A percentile compares a stretch with the other conserved stretches of the same genome.
Conservation (phyloP, 1,140 invertebrate species). For the Dendroctonus valens region DNA sequence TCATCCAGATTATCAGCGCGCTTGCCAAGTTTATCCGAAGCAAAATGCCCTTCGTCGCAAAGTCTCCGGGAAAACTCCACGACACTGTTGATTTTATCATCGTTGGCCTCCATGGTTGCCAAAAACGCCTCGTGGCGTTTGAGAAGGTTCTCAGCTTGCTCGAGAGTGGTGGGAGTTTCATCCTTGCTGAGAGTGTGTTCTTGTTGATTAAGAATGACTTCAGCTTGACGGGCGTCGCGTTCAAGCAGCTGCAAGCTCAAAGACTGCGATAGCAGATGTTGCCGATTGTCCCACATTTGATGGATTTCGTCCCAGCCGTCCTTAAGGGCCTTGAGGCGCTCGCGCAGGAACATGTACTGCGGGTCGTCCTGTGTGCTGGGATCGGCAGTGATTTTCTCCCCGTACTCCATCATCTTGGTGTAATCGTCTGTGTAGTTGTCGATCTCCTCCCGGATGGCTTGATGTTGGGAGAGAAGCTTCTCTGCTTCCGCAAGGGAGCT, state of each 20-base stretch:
- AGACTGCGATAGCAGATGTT: slow-evolving; percentile 91
- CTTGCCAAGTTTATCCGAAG: slow-evolving; percentile 91
- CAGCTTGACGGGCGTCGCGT: slow-evolving; percentile 95
- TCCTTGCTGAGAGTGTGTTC: slow-evolving; percentile 87
- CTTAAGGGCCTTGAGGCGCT: slow-evolving; percentile 93
- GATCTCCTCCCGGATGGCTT: slow-evolving; percentile 97
- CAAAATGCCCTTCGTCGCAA: slow-evolving; percentile 86
- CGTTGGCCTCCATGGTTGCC: slow-evolving; percentile 99
- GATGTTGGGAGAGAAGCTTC: slow-evolving; percentile 93
- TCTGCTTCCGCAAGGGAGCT: slow-evolving; percentile 96
- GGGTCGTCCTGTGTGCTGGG: slow-evolving; percentile 81
- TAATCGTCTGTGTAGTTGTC: slow-evolving; percentile 98
- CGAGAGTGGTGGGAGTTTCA: slow-evolving; percentile 89
- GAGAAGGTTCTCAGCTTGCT: slow-evolving; percentile 95
- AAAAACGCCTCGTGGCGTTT: slow-evolving; percentile 98
- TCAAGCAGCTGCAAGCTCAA: slow-evolving; percentile 94
- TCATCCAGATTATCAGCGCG: slow-evolving; percentile 94
- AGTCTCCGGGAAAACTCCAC: slow-evolving; percentile 89
- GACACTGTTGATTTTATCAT: slow-evolving; percentile 97
- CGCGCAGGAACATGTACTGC: slow-evolving; percentile 98
- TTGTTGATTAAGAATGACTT: slow-evolving; percentile 96
- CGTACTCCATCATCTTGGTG: slow-evolving; percentile 99
- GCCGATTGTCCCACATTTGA: slow-evolving; percentile 99
- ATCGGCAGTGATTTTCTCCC: slow-evolving; percentile 87
- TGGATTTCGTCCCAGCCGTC: slow-evolving; percentile 98